Conservation (phyloP, 2,797 vertebrate genomes). For the Acanthurus lineatus region DNA sequence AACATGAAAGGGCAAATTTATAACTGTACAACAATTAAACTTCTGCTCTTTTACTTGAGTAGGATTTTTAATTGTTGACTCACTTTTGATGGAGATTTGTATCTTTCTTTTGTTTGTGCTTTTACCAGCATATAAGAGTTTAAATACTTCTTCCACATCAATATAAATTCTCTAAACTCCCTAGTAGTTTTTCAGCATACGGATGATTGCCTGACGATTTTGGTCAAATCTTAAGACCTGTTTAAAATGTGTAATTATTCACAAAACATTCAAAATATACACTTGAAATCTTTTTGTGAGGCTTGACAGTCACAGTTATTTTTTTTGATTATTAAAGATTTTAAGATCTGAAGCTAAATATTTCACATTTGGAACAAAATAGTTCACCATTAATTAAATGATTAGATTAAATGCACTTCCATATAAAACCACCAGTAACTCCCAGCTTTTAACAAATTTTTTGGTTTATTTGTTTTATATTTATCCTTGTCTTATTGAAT, state of each 20-base stretch:
- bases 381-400: neutral
- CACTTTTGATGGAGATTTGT: neutral
- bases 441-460: neutral
- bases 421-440: neutral
- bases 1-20: no score
- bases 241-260: neutral
- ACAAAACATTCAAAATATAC: neutral
- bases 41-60: neutral
- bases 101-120: neutral
- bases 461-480: neutral
- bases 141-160: neutral
- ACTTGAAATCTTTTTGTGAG: neutral
- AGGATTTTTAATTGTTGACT: neutral
- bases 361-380: neutral
- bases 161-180: no score
- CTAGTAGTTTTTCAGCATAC: neutral
- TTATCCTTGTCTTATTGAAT: neutral
- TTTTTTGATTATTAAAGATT: neutral
- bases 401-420: neutral
- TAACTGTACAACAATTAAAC: neutral
- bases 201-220: neutral
- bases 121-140: neutral
- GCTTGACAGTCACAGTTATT: neutral
- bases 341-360: neutral
- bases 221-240: neutral